phyloP scores from a whole-genome alignment of 2,113 vertebrate species.

The Eudyptes chrysolophus region DNA sequence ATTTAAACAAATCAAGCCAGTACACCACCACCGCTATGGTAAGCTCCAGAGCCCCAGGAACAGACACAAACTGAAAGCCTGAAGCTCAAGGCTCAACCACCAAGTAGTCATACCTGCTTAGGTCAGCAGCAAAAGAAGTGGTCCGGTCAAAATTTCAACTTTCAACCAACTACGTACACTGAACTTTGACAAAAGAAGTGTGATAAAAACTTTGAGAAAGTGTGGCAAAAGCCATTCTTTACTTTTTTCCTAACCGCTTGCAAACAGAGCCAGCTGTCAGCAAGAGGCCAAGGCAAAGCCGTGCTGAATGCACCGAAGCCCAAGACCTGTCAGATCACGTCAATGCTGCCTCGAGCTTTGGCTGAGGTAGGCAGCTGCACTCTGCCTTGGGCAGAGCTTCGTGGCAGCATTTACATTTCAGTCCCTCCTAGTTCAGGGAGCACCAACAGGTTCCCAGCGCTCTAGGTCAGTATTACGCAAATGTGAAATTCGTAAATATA shows the following conservation, averaged over 20 bases:
- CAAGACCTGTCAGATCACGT: not conserved
- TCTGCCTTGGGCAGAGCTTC: not conserved
- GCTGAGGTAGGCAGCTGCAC: not conserved
- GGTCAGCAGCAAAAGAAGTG: not conserved
- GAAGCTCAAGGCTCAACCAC: not conserved
- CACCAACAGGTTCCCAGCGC: not conserved
- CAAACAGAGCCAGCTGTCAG: not conserved
- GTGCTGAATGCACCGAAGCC: accelerated
- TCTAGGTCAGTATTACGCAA: not conserved
- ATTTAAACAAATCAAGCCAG: not conserved
- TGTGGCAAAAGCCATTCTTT: not conserved
- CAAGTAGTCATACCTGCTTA: not conserved
- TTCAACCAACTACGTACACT: accelerated
- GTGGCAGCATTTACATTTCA: not conserved
- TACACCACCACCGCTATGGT: not conserved
- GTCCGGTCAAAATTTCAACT: not conserved
- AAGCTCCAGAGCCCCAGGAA: not conserved
- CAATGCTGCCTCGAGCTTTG: not conserved
- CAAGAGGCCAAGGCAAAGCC: not conserved
- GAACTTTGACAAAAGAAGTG: not conserved
- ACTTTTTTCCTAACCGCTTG: not conserved
- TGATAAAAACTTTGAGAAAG: not conserved
- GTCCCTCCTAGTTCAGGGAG: not conserved
- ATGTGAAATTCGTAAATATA: not conserved
- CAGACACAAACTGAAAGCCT: not conserved